Evolutionary conservation across 1,140 invertebrate species (phyloP), one percentile per base, ranked within the genome.

Genomic region (Atta cephalotes): DNA sequence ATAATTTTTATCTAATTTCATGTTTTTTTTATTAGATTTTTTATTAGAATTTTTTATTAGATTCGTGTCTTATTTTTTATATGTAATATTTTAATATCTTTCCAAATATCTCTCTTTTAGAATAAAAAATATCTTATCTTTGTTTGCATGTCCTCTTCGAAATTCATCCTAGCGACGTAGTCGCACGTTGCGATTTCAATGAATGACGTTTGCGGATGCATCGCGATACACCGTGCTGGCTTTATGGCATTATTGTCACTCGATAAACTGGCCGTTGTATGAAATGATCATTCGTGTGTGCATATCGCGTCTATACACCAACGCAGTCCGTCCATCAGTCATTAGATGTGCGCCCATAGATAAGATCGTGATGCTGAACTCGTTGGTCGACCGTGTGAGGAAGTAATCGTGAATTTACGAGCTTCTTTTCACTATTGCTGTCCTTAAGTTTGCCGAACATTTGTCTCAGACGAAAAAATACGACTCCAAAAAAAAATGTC

Each of bases 321-420:
- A 56, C 63, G n/a, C 21, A 53, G 39, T 28, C 12, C n/a, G 31
- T 62, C 39, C 53, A 70, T 18, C 78, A 16, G 81, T 86, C 81
- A 92, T 90, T 89, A 88, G 77, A 71, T 86, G 68, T 87, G 89
- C 89, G 80, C 81, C 81, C 80, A 71, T 14, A 85, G 91, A 93
- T 93, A 93, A 92, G 88, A 93, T 93, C 91, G 88, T 87, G 88
- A 89, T 92, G 89, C 90, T 87, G 91, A 89, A 81, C 87, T 87
- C 65, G 80, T 76, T 71, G 72, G 77, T 86, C 78, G 85, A 71
- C 58, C 60, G 76, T 86, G 90, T 80, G 87, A 85, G 87, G 87
- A 89, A 92, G 88, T 53, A 58, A 86, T 87, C 71, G 70, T 70
- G 86, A 91, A 91, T 92, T 92, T 91, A 92, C 82, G 91, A 91